Conservation (phyloP, 2,113 vertebrate genomes). For the Dasypus novemcinctus region DNA sequence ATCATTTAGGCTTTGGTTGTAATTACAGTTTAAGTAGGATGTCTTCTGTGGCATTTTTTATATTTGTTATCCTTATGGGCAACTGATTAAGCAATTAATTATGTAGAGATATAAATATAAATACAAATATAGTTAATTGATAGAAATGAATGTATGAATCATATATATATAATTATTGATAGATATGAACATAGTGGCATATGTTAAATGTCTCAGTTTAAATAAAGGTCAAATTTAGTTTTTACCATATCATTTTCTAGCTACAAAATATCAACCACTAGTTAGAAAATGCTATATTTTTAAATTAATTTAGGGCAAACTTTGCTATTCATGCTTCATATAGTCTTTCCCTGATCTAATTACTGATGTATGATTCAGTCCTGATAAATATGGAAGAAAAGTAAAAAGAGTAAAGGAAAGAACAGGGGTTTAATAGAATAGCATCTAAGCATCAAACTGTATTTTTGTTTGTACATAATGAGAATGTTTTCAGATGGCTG, state of each 20-base stretch:
- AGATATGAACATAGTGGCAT: background rate
- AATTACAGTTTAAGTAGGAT: background rate
- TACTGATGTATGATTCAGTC: background rate
- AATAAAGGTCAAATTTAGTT: background rate
- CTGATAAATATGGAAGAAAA: background rate
- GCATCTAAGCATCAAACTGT: background rate
- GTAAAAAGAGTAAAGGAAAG: background rate
- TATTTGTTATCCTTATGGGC: background rate
- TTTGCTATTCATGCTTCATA: background rate
- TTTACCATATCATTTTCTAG: background rate
- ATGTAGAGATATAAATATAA: background rate
- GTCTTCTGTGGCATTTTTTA: background rate
- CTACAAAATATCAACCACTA: background rate
- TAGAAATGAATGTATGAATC: background rate
- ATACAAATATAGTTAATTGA: background rate
- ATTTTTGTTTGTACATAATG: constrained; percentile 53
- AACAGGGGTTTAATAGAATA: background rate
- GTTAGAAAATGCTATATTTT: background rate
- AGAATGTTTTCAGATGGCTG: constrained; percentile 54
- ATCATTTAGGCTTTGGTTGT: background rate
- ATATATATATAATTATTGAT: background rate
- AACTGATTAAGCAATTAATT: background rate
- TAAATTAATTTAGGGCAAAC: background rate
- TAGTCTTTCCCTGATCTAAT: background rate
- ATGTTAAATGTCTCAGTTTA: background rate